A percentile compares a stretch with the other conserved stretches of the same genome.
phyloP scores from a whole-genome alignment of 2,113 vertebrate genomes.

The Amazona vittata region DNA sequence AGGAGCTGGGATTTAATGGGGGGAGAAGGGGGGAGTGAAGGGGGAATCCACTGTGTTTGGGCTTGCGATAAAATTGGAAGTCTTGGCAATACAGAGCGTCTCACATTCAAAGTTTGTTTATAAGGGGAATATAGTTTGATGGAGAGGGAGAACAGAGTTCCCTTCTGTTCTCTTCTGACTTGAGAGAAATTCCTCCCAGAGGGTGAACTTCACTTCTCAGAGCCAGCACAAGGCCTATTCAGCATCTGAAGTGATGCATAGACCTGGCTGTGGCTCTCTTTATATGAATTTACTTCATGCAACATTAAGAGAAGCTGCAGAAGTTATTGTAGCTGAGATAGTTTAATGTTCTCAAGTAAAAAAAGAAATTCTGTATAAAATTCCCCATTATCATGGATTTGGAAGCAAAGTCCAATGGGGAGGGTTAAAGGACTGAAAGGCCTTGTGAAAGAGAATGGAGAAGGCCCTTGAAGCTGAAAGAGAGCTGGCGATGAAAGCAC shows the following conservation, averaged over 20 bases:
- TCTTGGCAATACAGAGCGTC: slow-evolving; percentile 29
- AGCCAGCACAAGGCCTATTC: slow-evolving; percentile 41
- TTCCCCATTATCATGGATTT: neutral
- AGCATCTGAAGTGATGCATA: slow-evolving; percentile 32
- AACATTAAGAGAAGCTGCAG: slow-evolving; percentile 40
- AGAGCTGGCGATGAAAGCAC: neutral
- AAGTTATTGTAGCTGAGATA: slow-evolving; percentile 9
- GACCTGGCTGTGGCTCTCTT: neutral
- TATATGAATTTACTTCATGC: slow-evolving; percentile 2
- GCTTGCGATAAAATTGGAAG: slow-evolving; percentile 54
- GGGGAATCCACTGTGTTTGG: slow-evolving; percentile 23
- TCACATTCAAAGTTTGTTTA: slow-evolving; percentile 65
- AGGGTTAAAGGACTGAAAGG: neutral
- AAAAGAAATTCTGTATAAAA: neutral
- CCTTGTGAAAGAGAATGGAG: neutral
- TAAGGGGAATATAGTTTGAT: slow-evolving; percentile 21
- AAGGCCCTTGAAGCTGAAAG: neutral
- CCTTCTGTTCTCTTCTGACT: slow-evolving; percentile 46
- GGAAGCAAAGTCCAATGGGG: neutral
- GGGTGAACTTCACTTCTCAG: neutral
- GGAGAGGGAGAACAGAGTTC: slow-evolving; percentile 47
- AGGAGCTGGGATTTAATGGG: neutral
- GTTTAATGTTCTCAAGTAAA: neutral
- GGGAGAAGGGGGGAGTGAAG: too few relatives aligned
- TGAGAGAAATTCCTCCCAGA: slow-evolving; percentile 39